Percentiles rank a stretch among this genome's conserved stretches.
Conservation (phyloP, 2,888 invertebrate genomes). For the Scaptomyza parva region DNA sequence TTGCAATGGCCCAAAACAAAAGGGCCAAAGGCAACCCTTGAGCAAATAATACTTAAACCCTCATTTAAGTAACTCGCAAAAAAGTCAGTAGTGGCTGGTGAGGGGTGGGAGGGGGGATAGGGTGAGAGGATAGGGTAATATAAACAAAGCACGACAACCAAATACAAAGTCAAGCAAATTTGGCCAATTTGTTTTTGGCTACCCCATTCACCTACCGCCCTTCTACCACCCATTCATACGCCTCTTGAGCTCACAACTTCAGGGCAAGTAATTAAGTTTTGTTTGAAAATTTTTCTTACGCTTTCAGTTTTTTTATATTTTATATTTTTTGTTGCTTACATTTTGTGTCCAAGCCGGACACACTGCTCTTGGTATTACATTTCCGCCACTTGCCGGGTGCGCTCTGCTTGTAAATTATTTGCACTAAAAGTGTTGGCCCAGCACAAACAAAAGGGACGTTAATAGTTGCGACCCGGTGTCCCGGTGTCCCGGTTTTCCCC, state of each 20-base stretch:
- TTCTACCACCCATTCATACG: neutral
- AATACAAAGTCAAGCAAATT: slow-evolving; percentile 75
- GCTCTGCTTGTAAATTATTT: slow-evolving; percentile 68
- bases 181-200: slow-evolving; percentile 73
- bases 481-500: neutral
- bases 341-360: slow-evolving; percentile 58
- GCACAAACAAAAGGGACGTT: slow-evolving; percentile 58
- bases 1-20: slow-evolving; percentile 61
- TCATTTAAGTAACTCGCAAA: slow-evolving; percentile 71
- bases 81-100: slow-evolving; percentile 7
- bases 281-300: slow-evolving; percentile 76
- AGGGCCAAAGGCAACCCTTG: slow-evolving; percentile 72
- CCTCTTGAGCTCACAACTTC: slow-evolving; percentile 7
- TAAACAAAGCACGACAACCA: slow-evolving; percentile 72
- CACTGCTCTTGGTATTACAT: slow-evolving; percentile 72
- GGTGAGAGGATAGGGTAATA: no score
- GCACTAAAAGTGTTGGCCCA: slow-evolving; percentile 50
- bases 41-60: slow-evolving; percentile 79
- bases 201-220: neutral
- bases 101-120: no score
- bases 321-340: neutral
- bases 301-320: slow-evolving; percentile 24
- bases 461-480: slow-evolving; percentile 53
- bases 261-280: slow-evolving; percentile 74
- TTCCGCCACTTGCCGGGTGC: slow-evolving; percentile 48